These are phyloP conservation scores for Myxocyprinus asiaticus DNA, from an alignment of 2,113 vertebrate genomes.

Conservation along the genomic window DNA sequence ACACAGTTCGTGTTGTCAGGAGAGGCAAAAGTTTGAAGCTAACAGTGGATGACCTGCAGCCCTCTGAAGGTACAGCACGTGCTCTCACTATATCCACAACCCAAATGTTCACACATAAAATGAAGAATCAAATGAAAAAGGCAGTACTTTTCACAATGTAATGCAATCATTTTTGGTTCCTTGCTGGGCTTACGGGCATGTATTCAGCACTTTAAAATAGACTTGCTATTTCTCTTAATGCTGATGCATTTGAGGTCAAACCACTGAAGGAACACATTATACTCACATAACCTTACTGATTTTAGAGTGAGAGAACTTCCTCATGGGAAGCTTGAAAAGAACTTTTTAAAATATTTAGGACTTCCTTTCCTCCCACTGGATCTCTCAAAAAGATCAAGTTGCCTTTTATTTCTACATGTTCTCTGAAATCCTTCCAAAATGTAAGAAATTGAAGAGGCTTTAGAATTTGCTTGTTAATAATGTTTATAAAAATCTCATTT, in stretches of 20 bases:
- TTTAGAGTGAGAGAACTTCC: constrained; percentile 27
- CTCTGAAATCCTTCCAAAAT: neutral
- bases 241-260: neutral
- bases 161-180: constrained; percentile 28
- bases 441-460: neutral
- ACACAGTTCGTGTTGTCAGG: constrained; percentile 96
- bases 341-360: constrained; percentile 22
- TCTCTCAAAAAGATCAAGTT: neutral
- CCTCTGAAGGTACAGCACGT: constrained; percentile 75
- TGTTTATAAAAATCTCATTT: too few relatives aligned
- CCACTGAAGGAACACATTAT: constrained; percentile 23
- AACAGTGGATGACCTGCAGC: constrained; percentile 93
- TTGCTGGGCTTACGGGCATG: constrained; percentile 16
- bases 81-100: neutral
- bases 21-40: constrained; percentile 96
- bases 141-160: neutral
- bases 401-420: neutral
- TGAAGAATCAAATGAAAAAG: neutral
- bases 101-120: neutral
- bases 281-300: constrained; percentile 38
- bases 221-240: constrained; percentile 17
- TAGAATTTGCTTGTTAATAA: too few relatives aligned
- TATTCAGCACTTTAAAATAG: constrained; percentile 14
- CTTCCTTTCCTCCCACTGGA: constrained; percentile 2
- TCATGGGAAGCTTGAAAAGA: constrained; percentile 36